Percentiles rank a stretch among this genome's conserved stretches.
These are phyloP conservation scores for Megastigmus dorsalis DNA, from an alignment of 2,888 invertebrate species.

Conservation along the genomic window DNA sequence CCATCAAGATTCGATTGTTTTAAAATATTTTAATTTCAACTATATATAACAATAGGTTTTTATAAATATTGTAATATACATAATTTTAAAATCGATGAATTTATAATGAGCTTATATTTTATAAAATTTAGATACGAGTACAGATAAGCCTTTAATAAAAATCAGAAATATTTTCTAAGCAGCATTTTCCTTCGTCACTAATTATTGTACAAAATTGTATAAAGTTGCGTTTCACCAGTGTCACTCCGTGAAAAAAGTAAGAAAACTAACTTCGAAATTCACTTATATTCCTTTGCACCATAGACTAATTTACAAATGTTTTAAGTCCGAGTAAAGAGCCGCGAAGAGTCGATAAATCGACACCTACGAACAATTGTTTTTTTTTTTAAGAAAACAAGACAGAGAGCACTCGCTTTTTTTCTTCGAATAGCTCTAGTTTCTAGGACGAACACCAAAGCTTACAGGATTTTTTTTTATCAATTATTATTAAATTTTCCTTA, in stretches of 20 bases:
- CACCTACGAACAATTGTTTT: conserved; percentile 9
- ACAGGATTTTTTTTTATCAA: conserved; percentile 30
- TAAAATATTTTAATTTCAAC: conserved; percentile 11
- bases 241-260: conserved; percentile 28
- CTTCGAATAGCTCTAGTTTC: conserved; percentile 50
- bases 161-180: conserved; percentile 12
- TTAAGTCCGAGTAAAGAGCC: conserved; percentile 27
- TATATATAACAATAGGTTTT: conserved; percentile 31
- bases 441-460: conserved; percentile 64
- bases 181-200: conserved; percentile 27
- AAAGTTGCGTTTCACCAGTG: conserved; percentile 50
- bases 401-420: conserved; percentile 41
- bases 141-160: conserved; percentile 30
- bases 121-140: too few relatives aligned
- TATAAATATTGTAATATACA: conserved; percentile 17
- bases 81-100: conserved; percentile 11
- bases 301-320: conserved; percentile 46
- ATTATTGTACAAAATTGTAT: conserved; percentile 50
- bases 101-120: too few relatives aligned
- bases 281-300: conserved; percentile 35
- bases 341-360: conserved; percentile 22
- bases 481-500: conserved; percentile 43
- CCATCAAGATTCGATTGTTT: conserved; percentile 26
- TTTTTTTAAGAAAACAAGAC: conserved; percentile 36
- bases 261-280: conserved; percentile 27